Base-by-base conservation (phyloP, 2,888 invertebrate genomes). In the Prosapia bicincta region DNA sequence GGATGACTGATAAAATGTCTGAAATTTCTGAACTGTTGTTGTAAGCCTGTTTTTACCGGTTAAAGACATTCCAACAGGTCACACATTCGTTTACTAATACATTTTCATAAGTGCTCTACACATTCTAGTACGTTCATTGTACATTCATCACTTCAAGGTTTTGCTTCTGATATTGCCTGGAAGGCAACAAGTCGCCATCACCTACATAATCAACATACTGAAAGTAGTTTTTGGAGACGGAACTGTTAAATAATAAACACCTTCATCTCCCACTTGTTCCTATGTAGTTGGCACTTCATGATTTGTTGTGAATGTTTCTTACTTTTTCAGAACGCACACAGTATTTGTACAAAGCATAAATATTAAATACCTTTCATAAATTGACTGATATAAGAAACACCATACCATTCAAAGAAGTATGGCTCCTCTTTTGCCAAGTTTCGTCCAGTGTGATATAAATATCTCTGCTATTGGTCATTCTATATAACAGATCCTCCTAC, bases 191-290 rank as follows among this genome's bases (percentile, higher is more conserved):
- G 65, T 75, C 75, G 30, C 79, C 77, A 71, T 77, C 76, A 15
- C 78, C 74, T 5, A 79, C 38, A 68, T 79, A 79, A 23, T 77
- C 71, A 10, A 72, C 30, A 38, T 78, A 78, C 32, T 75, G 32
- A n/a, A 77, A 72, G 71, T 75, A 75, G 67, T 78, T 73, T 32
- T 65, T 65, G 15, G 15, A 25, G 10, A 65, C 71, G 13, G 71
- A 65, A 26, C 71, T 54, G 26, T 65, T 20, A 30, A 71, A 71
- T 10, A 71, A 13, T 26, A 24, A n/a, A 13, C 7, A 26, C 71
- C 71, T 15, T n/a, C 71, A 71, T 26, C 65, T 65, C 26, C 71
- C 71, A 71, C 72, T 66, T 28, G 66, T 72, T 13, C 65, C 66
- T 26, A 30, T 23, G 26, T 72, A 72, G 15, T 72, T 72, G 20